These are phyloP conservation scores for Anarrhichthys ocellatus DNA, from an alignment of 2,113 vertebrate genomes.

Conservation along the genomic window DNA sequence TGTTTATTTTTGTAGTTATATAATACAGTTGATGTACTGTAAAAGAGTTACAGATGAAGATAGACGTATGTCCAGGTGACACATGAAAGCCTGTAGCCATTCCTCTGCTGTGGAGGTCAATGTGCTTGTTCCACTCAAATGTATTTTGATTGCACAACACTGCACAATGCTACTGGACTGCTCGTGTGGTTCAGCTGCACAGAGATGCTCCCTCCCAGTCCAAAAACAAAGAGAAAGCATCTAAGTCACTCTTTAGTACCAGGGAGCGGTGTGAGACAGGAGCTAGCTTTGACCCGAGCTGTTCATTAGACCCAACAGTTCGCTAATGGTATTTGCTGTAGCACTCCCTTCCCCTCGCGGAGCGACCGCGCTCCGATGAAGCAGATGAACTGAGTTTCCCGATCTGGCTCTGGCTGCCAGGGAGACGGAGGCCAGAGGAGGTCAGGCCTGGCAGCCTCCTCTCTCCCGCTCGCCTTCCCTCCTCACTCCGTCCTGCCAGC, in stretches of 20 bases:
- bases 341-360: slow-evolving; percentile 56
- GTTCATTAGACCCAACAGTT: slow-evolving; percentile 76
- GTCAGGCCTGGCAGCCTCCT: slow-evolving; percentile 73
- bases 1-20: background rate
- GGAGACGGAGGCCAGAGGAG: slow-evolving; percentile 69
- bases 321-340: slow-evolving; percentile 80
- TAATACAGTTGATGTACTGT: background rate
- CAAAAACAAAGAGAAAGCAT: slow-evolving; percentile 54
- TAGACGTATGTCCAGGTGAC: background rate
- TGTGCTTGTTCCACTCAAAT: slow-evolving; percentile 8
- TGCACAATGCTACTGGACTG: background rate
- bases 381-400: slow-evolving; percentile 73
- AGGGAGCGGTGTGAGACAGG: slow-evolving; percentile 55
- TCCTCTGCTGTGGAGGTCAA: background rate
- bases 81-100: background rate
- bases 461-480: slow-evolving; percentile 60
- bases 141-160: background rate
- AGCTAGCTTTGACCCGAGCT: slow-evolving; percentile 62
- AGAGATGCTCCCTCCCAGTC: slow-evolving; percentile 27
- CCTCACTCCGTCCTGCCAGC: slow-evolving; percentile 83
- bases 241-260: slow-evolving; percentile 63
- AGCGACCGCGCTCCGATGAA: slow-evolving; percentile 62
- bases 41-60: background rate
- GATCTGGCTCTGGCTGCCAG: slow-evolving; percentile 69
- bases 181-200: slow-evolving; percentile 33